These are phyloP conservation scores for Drosophila ezoana DNA, from an alignment of 2,888 invertebrate species.

Conservation along the genomic window DNA sequence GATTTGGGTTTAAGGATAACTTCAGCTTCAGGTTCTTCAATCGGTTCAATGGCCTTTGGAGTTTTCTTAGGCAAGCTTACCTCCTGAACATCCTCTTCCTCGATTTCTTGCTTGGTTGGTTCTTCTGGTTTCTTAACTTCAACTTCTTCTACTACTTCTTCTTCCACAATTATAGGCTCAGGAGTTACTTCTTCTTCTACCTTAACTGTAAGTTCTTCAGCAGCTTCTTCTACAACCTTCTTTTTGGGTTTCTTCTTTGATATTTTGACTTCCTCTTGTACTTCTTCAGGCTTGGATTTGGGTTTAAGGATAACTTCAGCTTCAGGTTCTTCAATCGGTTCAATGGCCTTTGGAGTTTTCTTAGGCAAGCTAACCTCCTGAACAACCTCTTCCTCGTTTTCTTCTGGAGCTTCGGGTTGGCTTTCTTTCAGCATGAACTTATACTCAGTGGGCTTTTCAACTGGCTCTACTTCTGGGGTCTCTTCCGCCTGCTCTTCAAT, in stretches of 20 bases:
- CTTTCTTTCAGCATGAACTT: conserved; percentile 56
- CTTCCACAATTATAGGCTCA: conserved; percentile 62
- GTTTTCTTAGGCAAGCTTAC: conserved; percentile 70
- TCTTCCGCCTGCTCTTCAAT: conserved; percentile 55
- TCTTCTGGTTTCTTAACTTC: conserved; percentile 70
- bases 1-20: conserved; percentile 70
- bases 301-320: conserved; percentile 74
- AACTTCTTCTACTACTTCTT: conserved; percentile 72
- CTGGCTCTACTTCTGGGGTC: conserved; percentile 36
- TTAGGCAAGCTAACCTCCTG: conserved; percentile 67
- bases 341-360: conserved; percentile 60
- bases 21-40: conserved; percentile 76
- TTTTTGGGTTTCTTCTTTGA: conserved; percentile 80
- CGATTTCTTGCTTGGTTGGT: conserved; percentile 30
- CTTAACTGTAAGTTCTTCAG: conserved; percentile 75
- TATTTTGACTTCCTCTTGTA: conserved; percentile 72
- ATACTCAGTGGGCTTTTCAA: conserved; percentile 63
- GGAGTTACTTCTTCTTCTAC: conserved; percentile 74
- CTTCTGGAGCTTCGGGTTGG: conserved; percentile 73
- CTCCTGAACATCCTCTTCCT: conserved; percentile 68
- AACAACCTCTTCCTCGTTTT: conserved; percentile 64
- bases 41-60: conserved; percentile 49
- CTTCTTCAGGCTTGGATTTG: conserved; percentile 66
- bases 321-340: conserved; percentile 72
- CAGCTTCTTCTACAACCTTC: conserved; percentile 71